Base-by-base conservation (phyloP, 23 tunicate genomes). In the Ciona savignyi region DNA sequence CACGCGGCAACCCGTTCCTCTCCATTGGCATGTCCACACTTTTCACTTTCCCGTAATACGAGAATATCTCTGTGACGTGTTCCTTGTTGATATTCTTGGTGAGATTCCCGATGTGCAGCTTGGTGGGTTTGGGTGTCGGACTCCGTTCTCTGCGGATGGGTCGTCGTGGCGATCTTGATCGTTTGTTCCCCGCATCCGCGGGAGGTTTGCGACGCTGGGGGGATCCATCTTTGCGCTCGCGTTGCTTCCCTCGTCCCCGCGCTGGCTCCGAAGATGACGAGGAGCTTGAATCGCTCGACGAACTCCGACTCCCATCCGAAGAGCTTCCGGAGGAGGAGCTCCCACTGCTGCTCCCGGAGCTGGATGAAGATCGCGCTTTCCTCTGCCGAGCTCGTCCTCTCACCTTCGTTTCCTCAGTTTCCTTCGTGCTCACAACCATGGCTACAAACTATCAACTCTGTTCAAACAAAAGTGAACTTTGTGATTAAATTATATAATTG, bases 81-180 rank as follows among this genome's bases (percentile, higher is more conserved):
- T 94, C 99, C 49, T 79, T 78, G 30, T 79, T 94, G 29, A 94
- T 86, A 66, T 94, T 94, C 62, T 87, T 86, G 6, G 95, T 86
- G 24, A 94, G 33, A 29, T 87, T 87, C 33, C 89, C 85, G 30
- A 90, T 68, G 49, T 88, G 96, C 0, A 88, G 75, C 66, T 88
- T 88, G 25, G 87, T 88, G 21, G 96, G 87, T 34, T 88, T 88
- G 3, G 96, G 96, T 4, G 87, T 82, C 1, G 96, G 96, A 61
- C 96, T 78, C 23, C 79, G 70, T 33, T 77, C 86, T 66, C 96
- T 77, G 28, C 77, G 64, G 26, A 86, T n/a, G 27, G 70, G 34
- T 66, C 96, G 51, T 56, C 86, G 68, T 2, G 96, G 96, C 1
- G 96, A 88, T 71, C 87, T 66, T 27, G 96, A 88, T 28, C 96